phyloP scores from a whole-genome alignment of 2,888 invertebrate genomes.

The Apomyelois bistriatella region DNA sequence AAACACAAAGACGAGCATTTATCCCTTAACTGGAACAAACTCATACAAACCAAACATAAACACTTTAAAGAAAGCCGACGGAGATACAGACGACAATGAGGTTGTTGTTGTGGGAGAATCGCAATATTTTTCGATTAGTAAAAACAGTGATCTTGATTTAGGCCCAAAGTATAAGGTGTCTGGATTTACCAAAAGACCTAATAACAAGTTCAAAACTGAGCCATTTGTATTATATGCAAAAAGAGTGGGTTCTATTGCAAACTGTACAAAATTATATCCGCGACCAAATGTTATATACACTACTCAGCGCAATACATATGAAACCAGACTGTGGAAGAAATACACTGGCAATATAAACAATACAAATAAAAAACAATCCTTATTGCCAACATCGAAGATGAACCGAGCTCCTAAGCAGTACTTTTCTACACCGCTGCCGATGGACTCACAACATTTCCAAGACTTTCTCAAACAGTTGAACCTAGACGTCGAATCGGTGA shows the following conservation, averaged over 20 bases:
- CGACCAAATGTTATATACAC: neutral
- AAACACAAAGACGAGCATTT: neutral
- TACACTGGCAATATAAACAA: neutral
- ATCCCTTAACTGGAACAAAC: neutral
- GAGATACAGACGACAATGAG: neutral
- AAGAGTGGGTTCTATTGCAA: neutral
- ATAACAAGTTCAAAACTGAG: neutral
- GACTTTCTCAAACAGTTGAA: neutral
- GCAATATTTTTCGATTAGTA: neutral
- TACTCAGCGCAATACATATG: neutral
- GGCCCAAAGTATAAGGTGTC: neutral
- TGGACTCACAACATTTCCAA: neutral
- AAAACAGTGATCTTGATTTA: neutral
- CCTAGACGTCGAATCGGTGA: neutral
- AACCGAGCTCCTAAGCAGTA: neutral
- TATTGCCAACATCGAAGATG: neutral
- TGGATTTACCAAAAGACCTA: neutral
- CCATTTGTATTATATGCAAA: neutral
- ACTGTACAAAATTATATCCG: neutral
- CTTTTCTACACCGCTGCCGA: neutral
- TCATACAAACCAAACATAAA: neutral
- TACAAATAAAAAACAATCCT: neutral
- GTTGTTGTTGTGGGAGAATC: neutral
- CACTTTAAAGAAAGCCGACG: too few relatives aligned
- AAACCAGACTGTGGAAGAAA: neutral